Evolutionary conservation across 30 jellyfish, hydroid and myxozoan species (phyloP), one percentile per base, ranked within the genome.

Genomic region (Hydractinia symbiolongicarpus): DNA sequence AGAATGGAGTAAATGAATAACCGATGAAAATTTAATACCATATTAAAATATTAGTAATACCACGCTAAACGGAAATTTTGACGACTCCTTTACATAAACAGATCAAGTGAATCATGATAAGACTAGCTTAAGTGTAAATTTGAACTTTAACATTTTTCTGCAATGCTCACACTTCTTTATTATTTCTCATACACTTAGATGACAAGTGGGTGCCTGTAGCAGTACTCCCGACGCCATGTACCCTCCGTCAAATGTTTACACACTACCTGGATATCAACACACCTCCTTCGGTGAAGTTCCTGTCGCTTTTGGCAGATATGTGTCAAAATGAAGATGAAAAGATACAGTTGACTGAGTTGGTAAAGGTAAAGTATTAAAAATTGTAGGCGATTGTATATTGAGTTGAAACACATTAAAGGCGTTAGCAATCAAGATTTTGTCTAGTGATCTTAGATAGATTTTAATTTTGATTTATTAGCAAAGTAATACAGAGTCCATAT

Each of bases 281-380:
- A 5, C 98, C 98, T 54, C 98, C 98, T 5, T 66, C 96, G 5
- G 89, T 89, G 61, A 92, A 86, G 76, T 50, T 92, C 49, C 81
- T 92, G 49, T 50, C 76, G 55, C 90, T 82, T 9, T 72, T 92
- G 19, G 94, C 95, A 9, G 54, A 13, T 5, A 49, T 82, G 90
- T 86, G 95, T 72, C 67, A 82, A 0, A 89, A 90, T 21, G 88
- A 78, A 73, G 69, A 78, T 21, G 94, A 90, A 44, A 85, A 77
- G 64, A 67, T 67, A 67, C 54, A 52, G 13, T 62, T 90, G 76
- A 84, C 61, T 19, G 87, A 84, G 9, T 94, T 90, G 52, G 93
- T 88, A 50, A 90, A 79, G 85, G 97, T 90, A 79, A 72, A 78
- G 10, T 66, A 0, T 30, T 30, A 30, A 30, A 30, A 30, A 30